These are phyloP conservation scores for Candidula unifasciata DNA, from an alignment of 2,888 invertebrate genomes.

Conservation along the genomic window DNA sequence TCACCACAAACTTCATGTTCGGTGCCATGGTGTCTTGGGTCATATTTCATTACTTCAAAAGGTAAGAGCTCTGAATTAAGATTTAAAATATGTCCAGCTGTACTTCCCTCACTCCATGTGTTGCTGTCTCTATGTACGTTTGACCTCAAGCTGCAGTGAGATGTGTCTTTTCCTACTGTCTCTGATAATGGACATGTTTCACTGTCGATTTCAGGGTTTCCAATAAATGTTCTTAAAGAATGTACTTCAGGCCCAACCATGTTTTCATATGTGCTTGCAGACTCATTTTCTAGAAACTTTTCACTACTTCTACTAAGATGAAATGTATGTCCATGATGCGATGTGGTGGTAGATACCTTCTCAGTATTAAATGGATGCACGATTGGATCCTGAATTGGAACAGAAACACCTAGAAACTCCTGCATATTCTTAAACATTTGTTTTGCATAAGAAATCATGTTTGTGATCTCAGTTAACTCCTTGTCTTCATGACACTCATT, in stretches of 20 bases:
- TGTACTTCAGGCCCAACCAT: background rate
- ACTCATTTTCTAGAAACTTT: background rate
- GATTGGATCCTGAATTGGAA: background rate
- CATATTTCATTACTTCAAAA: background rate
- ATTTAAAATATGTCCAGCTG: background rate
- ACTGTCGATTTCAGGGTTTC: background rate
- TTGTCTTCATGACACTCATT: background rate
- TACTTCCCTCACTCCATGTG: background rate
- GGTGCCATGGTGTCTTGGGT: background rate
- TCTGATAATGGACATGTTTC: background rate
- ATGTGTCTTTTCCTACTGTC: background rate
- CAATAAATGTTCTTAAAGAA: background rate
- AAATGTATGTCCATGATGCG: background rate
- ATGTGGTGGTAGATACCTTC: background rate
- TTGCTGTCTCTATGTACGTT: background rate
- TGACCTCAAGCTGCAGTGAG: background rate
- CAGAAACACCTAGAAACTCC: background rate
- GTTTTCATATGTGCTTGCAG: background rate
- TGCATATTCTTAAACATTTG: constrained; percentile 7
- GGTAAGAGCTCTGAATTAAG: background rate
- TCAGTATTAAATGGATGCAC: background rate
- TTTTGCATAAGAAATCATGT: constrained; percentile 24
- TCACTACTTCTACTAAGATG: background rate
- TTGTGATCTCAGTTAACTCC: constrained; percentile 2
- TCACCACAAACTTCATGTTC: background rate